Conservation (phyloP, 2,888 invertebrate species). For the Phengaris alcon region DNA sequence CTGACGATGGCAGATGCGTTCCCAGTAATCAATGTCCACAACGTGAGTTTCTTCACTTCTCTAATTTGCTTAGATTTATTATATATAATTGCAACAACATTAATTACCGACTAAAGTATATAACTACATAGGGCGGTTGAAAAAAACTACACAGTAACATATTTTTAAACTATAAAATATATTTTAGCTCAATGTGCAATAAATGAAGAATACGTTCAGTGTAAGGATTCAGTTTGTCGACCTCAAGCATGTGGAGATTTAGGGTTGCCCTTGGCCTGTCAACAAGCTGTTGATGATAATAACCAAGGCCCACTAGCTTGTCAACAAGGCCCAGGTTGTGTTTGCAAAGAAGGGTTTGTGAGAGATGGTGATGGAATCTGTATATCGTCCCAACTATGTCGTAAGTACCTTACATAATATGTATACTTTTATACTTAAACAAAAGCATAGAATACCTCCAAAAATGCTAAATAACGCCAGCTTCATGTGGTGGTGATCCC, state of each 20-base stretch:
- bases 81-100: no score
- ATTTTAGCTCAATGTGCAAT: conserved; percentile 14
- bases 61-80: no score
- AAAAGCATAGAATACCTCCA: no score
- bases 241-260: background rate
- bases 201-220: conserved; percentile 13
- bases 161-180: no score
- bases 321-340: conserved; percentile 43
- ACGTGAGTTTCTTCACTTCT: background rate
- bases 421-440: no score
- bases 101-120: no score
- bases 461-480: conserved; percentile 30
- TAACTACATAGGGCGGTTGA: no score
- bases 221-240: conserved; percentile 8
- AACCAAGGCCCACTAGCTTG: conserved; percentile 39
- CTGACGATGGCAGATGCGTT: conserved; percentile 44
- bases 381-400: conserved; percentile 42
- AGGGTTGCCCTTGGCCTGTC: conserved; percentile 14
- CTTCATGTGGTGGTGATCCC: conserved; percentile 40
- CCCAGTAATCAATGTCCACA: conserved; percentile 43
- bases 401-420: conserved; percentile 34
- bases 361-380: conserved; percentile 44
- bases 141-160: no score
- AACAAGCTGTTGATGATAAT: conserved; percentile 41
- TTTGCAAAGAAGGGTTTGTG: conserved; percentile 50